These are phyloP conservation scores for Camponotus floridanus DNA, from an alignment of 1,140 invertebrate genomes.

Conservation along the genomic window DNA sequence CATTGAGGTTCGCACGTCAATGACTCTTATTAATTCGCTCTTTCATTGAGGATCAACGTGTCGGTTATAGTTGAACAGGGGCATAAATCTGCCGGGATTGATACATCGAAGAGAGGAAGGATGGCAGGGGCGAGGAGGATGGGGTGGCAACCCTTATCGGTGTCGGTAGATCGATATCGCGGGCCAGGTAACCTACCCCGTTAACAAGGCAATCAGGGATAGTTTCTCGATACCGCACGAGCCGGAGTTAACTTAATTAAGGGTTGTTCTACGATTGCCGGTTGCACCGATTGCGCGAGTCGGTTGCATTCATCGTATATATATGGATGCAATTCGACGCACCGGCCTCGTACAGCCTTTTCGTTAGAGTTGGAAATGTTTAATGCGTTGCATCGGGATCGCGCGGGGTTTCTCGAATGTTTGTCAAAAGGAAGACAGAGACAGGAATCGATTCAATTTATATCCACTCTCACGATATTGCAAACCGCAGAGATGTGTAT, in stretches of 20 bases:
- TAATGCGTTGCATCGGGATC: constrained; percentile 14
- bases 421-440: background rate
- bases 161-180: constrained; percentile 81
- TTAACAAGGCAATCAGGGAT: constrained; percentile 84
- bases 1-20: constrained; percentile 19
- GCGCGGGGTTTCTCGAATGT: background rate
- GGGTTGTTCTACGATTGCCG: constrained; percentile 82
- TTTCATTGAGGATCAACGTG: constrained; percentile 32
- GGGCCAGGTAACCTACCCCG: constrained; percentile 79
- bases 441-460: background rate
- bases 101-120: constrained; percentile 39
- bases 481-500: background rate
- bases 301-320: constrained; percentile 35
- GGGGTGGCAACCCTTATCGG: constrained; percentile 78
- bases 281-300: constrained; percentile 74
- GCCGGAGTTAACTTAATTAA: constrained; percentile 83
- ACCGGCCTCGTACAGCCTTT: constrained; percentile 29
- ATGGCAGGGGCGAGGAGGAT: background rate
- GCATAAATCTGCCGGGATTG: constrained; percentile 78
- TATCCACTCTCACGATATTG: background rate
- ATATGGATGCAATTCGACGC: constrained; percentile 43
- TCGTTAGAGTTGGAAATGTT: constrained; percentile 44
- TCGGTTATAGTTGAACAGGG: constrained; percentile 39
- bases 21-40: constrained; percentile 68
- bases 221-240: constrained; percentile 82